These are phyloP conservation scores for Ifrita kowaldi DNA, from an alignment of 2,113 vertebrate genomes.

Conservation along the genomic window DNA sequence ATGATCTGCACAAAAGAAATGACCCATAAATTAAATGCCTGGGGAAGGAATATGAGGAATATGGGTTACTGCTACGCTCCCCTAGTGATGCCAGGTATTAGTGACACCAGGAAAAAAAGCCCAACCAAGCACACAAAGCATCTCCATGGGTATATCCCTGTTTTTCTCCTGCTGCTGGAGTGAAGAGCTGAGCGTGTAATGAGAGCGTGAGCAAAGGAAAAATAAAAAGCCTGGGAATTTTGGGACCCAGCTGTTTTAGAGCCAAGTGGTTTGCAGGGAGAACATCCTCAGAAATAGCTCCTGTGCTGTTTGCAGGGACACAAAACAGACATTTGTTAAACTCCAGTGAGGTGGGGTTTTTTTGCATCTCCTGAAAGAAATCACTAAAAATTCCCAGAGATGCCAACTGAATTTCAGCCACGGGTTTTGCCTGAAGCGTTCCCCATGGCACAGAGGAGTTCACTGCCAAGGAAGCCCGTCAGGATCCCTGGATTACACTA, in stretches of 20 bases:
- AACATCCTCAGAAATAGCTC: background rate
- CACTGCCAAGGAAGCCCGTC: background rate
- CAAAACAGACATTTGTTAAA: background rate
- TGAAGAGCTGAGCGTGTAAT: background rate
- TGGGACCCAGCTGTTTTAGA: background rate
- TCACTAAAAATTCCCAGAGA: background rate
- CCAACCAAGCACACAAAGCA: background rate
- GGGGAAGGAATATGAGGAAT: background rate
- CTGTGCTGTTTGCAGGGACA: background rate
- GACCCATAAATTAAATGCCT: background rate
- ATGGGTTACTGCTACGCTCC: fast-evolving
- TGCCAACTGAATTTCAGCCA: background rate
- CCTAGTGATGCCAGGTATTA: background rate
- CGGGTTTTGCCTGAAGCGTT: fast-evolving
- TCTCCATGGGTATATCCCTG: background rate
- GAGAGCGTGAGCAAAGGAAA: background rate
- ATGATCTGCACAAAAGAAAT: background rate
- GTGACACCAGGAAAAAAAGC: background rate
- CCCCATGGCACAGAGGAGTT: fast-evolving
- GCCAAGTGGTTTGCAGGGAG: background rate
- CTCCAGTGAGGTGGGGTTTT: background rate
- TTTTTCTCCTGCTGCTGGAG: background rate
- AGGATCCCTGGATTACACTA: background rate
- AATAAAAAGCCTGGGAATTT: background rate
- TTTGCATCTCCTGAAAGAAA: background rate